Conservation (phyloP, 2,888 invertebrate genomes). For the Odontocolon sp. region DNA sequence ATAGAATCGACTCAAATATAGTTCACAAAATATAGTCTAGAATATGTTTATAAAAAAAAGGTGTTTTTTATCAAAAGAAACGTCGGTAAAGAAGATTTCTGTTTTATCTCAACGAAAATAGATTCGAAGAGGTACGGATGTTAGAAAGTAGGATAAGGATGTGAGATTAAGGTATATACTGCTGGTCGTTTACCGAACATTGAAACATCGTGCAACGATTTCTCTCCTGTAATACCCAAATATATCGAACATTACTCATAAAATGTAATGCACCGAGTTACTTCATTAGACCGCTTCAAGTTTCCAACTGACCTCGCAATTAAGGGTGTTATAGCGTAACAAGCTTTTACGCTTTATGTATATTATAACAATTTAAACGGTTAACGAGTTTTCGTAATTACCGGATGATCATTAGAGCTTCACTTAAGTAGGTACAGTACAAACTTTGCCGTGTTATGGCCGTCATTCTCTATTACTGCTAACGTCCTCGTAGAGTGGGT, state of each 20-base stretch:
- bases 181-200: no score
- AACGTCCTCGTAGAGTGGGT: neutral
- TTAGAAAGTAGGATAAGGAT: neutral
- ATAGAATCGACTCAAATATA: neutral
- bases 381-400: constrained; percentile 49
- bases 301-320: constrained; percentile 9
- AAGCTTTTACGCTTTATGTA: neutral
- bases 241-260: neutral
- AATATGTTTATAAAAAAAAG: no score
- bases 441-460: neutral
- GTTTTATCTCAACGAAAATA: no score
- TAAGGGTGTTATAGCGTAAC: neutral
- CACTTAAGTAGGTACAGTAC: neutral
- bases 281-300: constrained; percentile 24
- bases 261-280: neutral
- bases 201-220: neutral
- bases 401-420: constrained; percentile 38
- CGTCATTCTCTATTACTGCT: neutral
- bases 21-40: no score
- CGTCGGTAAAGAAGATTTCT: no score
- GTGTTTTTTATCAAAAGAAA: no score
- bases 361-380: constrained; percentile 12
- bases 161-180: neutral
- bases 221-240: no score
- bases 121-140: no score